Evolutionary conservation across 1,140 invertebrate genomes (phyloP).

Genomic region (Conus betulinus): DNA sequence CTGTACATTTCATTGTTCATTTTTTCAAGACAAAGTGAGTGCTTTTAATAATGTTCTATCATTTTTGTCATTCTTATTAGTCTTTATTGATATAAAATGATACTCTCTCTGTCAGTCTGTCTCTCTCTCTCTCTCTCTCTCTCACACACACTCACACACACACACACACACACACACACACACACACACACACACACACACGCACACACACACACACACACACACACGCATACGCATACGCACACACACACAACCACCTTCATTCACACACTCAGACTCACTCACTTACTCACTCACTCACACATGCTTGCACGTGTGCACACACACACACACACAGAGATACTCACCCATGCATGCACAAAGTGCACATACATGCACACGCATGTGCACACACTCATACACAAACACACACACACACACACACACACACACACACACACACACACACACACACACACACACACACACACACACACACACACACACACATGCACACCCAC

Average conservation of each 20-base stretch:
- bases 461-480: too few species aligned
- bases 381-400: too few species aligned
- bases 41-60: neutral
- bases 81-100: neutral
- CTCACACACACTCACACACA: neutral
- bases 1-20: conserved; percentile 92
- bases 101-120: neutral
- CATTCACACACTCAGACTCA: neutral
- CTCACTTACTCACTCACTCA: neutral
- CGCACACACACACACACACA: neutral
- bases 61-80: neutral
- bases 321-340: neutral
- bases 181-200: neutral
- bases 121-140: conserved; percentile 59
- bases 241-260: neutral
- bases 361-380: too few species aligned
- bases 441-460: too few species aligned
- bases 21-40: conserved; percentile 91
- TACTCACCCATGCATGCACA: neutral
- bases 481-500: too few species aligned
- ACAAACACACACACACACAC: too few species aligned
- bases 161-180: neutral
- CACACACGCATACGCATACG: neutral
- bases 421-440: too few species aligned
- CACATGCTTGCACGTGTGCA: neutral